These are phyloP conservation scores for Halcyon leucocephala DNA, from an alignment of 2,797 vertebrate genomes.

Conservation along the genomic window DNA sequence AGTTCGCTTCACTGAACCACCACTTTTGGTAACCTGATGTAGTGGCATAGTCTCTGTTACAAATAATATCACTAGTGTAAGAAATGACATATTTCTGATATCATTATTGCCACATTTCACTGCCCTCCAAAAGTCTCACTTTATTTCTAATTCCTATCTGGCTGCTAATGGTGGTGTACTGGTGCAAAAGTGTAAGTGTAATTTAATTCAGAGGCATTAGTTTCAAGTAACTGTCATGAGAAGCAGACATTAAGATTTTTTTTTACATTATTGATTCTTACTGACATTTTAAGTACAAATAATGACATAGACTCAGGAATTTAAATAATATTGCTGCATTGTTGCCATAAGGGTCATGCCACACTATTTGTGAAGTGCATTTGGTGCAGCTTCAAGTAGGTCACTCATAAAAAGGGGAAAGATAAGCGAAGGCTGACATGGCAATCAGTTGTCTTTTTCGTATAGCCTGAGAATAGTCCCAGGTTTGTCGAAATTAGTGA, in stretches of 20 bases:
- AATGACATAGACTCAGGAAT: neutral
- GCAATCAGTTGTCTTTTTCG: neutral
- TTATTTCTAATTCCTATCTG: neutral
- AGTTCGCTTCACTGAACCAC: accelerated
- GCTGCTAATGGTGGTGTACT: neutral
- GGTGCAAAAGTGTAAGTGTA: neutral
- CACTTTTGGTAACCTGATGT: accelerated
- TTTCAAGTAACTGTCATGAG: neutral
- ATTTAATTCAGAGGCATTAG: neutral
- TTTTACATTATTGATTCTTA: neutral
- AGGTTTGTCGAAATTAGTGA: neutral
- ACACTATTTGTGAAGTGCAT: neutral
- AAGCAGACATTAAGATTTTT: neutral
- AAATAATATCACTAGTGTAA: neutral
- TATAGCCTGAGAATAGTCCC: neutral
- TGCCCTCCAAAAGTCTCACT: neutral
- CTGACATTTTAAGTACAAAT: neutral
- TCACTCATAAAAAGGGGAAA: neutral
- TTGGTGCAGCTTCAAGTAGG: neutral
- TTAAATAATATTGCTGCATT: neutral
- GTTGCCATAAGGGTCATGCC: accelerated
- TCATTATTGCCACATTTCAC: neutral
- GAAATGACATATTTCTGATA: neutral
- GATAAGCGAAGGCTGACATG: neutral
- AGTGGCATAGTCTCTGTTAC: neutral